Evolutionary conservation across 2,113 vertebrate genomes (phyloP).

Genomic region (Scolopax mira): DNA sequence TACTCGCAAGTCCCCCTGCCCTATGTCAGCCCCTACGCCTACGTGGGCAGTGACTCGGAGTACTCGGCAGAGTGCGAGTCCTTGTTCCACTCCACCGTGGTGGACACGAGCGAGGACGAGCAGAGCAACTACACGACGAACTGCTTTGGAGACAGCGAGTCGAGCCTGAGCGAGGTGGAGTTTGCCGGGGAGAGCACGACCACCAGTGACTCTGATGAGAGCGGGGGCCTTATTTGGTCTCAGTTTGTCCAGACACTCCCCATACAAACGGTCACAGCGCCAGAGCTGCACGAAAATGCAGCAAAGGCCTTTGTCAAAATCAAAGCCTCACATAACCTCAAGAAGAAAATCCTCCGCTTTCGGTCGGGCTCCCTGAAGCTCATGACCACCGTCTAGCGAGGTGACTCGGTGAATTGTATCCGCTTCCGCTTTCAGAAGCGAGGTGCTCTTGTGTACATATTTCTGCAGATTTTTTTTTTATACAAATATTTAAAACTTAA

Average conservation of each 20-base stretch:
- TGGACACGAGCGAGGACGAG: conserved; percentile 93
- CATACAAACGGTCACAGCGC: conserved; percentile 48
- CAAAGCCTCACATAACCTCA: conserved; percentile 94
- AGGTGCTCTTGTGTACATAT: conserved; percentile 64
- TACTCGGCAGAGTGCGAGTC: conserved; percentile 94
- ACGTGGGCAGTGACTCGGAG: conserved; percentile 88
- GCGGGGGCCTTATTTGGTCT: conserved; percentile 85
- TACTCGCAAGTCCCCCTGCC: conserved; percentile 70
- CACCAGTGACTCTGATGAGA: conserved; percentile 88
- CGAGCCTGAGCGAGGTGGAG: conserved; percentile 84
- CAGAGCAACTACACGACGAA: conserved; percentile 90
- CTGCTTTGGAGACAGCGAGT: conserved; percentile 94
- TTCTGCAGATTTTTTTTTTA: conserved; percentile 20
- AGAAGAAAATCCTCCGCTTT: conserved; percentile 95
- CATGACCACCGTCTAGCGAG: conserved; percentile 92
- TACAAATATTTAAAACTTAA: conserved; percentile 73
- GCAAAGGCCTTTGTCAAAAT: conserved; percentile 89
- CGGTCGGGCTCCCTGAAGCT: conserved; percentile 91
- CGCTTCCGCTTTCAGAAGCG: neutral
- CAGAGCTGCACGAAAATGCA: conserved; percentile 76
- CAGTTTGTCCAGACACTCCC: conserved; percentile 82
- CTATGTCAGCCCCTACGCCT: conserved; percentile 78
- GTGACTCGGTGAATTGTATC: neutral
- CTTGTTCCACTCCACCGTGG: conserved; percentile 91
- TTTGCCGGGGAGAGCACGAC: conserved; percentile 82